Conservation (phyloP, 2,888 invertebrate genomes). For the Andrena dorsata region DNA sequence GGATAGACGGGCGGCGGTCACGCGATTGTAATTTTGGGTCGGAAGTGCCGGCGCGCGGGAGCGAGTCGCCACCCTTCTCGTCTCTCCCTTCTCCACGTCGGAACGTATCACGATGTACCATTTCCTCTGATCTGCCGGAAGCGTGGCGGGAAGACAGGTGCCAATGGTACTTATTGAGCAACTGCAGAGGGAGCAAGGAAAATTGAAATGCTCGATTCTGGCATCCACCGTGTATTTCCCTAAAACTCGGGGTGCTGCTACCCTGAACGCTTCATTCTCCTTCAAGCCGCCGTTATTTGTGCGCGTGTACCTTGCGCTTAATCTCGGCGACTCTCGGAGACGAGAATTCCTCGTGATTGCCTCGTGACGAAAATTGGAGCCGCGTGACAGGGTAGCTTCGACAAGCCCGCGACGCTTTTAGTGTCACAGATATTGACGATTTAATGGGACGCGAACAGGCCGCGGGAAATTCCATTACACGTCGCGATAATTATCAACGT, state of each 20-base stretch:
- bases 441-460: slow-evolving; percentile 6
- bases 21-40: slow-evolving; percentile 49
- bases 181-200: no score
- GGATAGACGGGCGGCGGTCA: slow-evolving; percentile 28
- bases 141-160: background rate
- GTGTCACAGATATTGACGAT: background rate
- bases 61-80: background rate
- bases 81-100: background rate
- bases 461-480: slow-evolving; percentile 18
- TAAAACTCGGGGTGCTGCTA: no score
- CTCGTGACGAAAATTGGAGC: slow-evolving; percentile 9
- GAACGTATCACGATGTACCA: background rate
- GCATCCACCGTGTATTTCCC: no score
- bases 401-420: slow-evolving; percentile 1
- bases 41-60: no score
- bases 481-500: slow-evolving; percentile 30
- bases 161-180: background rate
- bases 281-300: background rate
- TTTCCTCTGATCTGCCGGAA: background rate
- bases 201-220: no score
- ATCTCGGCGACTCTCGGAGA: background rate
- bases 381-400: no score
- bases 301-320: background rate
- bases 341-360: background rate
- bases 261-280: background rate